Evolutionary conservation across 2,888 invertebrate species (phyloP).

Genomic region (Cheilosia pagana): DNA sequence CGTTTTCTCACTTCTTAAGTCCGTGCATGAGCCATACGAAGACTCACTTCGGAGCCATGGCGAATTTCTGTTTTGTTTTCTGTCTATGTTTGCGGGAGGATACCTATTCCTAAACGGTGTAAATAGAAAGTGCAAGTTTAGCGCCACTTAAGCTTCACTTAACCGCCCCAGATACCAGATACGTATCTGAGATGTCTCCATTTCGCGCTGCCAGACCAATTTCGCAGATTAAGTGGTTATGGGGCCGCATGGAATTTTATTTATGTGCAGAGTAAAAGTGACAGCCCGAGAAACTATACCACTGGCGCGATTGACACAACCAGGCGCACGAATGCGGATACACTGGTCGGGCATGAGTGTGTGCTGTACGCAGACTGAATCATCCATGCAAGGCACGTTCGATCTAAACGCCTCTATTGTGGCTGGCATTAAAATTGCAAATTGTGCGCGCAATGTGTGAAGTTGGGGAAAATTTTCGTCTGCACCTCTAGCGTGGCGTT

Average conservation of each 20-base stretch:
- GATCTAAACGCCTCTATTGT: slow-evolving; percentile 72
- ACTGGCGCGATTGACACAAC: slow-evolving; percentile 33
- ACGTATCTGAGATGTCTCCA: slow-evolving; percentile 55
- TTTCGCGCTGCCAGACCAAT: slow-evolving; percentile 42
- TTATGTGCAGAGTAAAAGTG: slow-evolving; percentile 49
- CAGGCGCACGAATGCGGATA: slow-evolving; percentile 70
- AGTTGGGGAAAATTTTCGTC: slow-evolving; percentile 51
- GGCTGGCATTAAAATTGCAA: slow-evolving; percentile 70
- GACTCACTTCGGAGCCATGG: slow-evolving; percentile 7
- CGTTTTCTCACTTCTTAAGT: slow-evolving; percentile 75
- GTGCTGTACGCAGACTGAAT: slow-evolving; percentile 33
- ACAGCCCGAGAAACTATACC: slow-evolving; percentile 43
- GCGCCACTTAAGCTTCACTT: slow-evolving; percentile 66
- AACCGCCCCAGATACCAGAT: slow-evolving; percentile 55
- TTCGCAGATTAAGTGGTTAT: slow-evolving; percentile 61
- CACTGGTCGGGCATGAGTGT: slow-evolving; percentile 15
- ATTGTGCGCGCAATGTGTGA: slow-evolving; percentile 52
- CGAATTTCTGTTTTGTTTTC: slow-evolving; percentile 32
- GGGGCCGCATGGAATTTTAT: slow-evolving; percentile 39
- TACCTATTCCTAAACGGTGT: background rate
- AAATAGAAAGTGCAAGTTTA: slow-evolving; percentile 67
- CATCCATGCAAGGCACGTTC: slow-evolving; percentile 67
- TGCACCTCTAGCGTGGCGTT: slow-evolving; percentile 48
- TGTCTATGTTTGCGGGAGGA: slow-evolving; percentile 29
- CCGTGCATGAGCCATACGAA: slow-evolving; percentile 23